phyloP scores from a whole-genome alignment of 2,797 vertebrate genomes.

The Tenualosa ilisha region DNA sequence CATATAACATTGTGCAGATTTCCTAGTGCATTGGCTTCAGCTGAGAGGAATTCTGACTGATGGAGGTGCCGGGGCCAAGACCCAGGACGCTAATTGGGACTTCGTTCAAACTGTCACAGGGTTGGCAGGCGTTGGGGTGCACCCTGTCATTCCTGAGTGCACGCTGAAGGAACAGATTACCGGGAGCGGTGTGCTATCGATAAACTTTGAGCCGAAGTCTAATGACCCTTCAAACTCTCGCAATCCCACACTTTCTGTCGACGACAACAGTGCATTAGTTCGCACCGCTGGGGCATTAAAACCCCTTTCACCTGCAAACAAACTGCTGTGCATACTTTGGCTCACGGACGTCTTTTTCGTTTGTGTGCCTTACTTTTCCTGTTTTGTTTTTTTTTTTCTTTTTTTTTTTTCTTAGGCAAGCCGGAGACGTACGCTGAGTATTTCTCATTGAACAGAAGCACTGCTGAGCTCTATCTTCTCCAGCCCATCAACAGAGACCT shows the following conservation, averaged over 20 bases:
- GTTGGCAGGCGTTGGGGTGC: background rate
- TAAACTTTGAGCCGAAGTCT: background rate
- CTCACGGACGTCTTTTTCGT: background rate
- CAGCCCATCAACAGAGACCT: conserved; percentile 89
- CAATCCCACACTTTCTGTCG: background rate
- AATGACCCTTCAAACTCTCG: background rate
- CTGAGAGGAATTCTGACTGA: background rate
- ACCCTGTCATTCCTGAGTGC: background rate
- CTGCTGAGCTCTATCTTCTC: conserved; percentile 86
- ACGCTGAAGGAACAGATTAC: background rate
- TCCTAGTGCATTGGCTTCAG: background rate
- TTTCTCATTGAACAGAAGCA: conserved; percentile 89
- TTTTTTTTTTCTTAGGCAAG: conserved; percentile 74
- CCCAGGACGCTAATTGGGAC: background rate
- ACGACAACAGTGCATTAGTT: background rate
- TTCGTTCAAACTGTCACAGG: background rate
- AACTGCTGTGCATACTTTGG: no score
- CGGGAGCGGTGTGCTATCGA: background rate
- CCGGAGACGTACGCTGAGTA: conserved; percentile 86
- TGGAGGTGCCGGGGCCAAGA: background rate
- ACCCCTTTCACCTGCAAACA: background rate
- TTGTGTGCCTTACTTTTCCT: no score
- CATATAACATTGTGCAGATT: background rate
- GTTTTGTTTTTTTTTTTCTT: background rate
- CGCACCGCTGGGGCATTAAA: background rate